These are phyloP conservation scores for Nannobrachium achirus DNA, from an alignment of 2,113 vertebrate genomes.

Conservation along the genomic window DNA sequence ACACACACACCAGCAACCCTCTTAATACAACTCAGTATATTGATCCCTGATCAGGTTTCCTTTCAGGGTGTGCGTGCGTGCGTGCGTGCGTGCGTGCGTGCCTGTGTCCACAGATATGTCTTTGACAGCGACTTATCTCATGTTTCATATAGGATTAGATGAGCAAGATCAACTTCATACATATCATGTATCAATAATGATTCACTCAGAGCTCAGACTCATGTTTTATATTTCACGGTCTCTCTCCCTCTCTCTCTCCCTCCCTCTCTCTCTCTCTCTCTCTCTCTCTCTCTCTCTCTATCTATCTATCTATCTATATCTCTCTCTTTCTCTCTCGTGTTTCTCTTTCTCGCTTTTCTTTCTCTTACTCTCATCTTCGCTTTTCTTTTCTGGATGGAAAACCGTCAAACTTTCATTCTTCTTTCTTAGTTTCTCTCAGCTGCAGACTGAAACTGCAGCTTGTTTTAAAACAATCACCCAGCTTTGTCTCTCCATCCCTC, in stretches of 20 bases:
- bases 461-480: slow-evolving; percentile 46
- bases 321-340: slow-evolving; percentile 9
- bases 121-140: slow-evolving; percentile 41
- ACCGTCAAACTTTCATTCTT: too few species aligned
- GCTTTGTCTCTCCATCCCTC: slow-evolving; percentile 38
- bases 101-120: slow-evolving; percentile 1
- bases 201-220: slow-evolving; percentile 9
- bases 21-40: slow-evolving; percentile 62
- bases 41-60: slow-evolving; percentile 71
- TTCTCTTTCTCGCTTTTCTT: not conserved
- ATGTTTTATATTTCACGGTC: slow-evolving; percentile 12
- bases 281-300: slow-evolving; percentile 8
- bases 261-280: slow-evolving; percentile 1
- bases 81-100: not conserved
- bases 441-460: slow-evolving; percentile 40
- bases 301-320: not conserved
- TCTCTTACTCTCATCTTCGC: not conserved
- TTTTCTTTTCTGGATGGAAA: too few species aligned
- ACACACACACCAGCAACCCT: slow-evolving; percentile 22
- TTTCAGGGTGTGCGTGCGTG: slow-evolving; percentile 7
- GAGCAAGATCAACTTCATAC: slow-evolving; percentile 39
- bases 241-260: not conserved
- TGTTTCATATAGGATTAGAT: slow-evolving; percentile 54
- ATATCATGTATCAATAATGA: slow-evolving; percentile 36
- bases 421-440: not conserved